Evolutionary conservation across 2,113 vertebrate genomes (phyloP).

Genomic region (Isurus oxyrinchus): DNA sequence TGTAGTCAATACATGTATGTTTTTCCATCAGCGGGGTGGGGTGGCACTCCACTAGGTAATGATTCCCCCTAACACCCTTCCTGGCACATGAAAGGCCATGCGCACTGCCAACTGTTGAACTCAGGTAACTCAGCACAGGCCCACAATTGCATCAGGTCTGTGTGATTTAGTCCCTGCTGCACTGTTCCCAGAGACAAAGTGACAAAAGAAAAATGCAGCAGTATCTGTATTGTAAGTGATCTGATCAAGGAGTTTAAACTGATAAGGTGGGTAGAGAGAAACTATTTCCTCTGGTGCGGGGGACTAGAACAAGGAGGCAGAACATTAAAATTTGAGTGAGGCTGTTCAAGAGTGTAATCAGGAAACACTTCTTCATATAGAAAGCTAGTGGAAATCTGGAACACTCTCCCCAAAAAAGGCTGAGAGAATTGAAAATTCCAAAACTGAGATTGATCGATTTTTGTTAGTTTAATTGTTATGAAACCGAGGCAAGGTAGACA

Average conservation of each 20-base stretch:
- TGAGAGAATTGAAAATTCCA: background rate
- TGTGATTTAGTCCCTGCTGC: background rate
- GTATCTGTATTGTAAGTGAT: no score
- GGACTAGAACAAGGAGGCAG: no score
- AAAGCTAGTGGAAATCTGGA: background rate
- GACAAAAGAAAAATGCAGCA: background rate
- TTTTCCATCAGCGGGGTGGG: background rate
- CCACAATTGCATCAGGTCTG: no score
- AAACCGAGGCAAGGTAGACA: background rate
- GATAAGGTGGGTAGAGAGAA: no score
- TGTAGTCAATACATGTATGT: background rate
- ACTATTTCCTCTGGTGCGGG: no score
- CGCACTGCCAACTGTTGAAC: background rate
- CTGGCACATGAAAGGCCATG: background rate
- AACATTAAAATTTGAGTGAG: background rate
- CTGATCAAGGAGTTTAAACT: no score
- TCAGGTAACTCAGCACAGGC: background rate
- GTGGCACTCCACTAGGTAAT: background rate
- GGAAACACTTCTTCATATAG: no score
- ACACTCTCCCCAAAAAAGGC: background rate
- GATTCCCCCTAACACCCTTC: background rate
- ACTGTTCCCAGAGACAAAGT: background rate
- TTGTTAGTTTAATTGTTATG: background rate
- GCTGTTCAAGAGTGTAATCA: background rate
- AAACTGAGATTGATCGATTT: background rate